Evolutionary conservation across 2,113 vertebrate genomes (phyloP).

Genomic region (Manacus vitellinus): DNA sequence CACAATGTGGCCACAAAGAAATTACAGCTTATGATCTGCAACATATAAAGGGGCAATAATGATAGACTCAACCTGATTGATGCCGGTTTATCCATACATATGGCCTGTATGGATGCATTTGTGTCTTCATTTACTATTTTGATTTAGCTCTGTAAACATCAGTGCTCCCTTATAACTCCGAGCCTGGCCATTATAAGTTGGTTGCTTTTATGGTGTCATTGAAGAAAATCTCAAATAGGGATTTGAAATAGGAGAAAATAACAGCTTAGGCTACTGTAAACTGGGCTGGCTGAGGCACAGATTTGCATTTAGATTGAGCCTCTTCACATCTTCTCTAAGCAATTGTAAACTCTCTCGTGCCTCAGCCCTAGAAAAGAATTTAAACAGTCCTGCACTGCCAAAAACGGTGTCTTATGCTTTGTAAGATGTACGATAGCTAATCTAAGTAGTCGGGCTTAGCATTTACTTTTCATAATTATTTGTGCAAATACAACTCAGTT

Average conservation of each 20-base stretch:
- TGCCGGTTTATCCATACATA: background rate
- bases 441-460: constrained; percentile 15
- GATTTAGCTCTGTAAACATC: background rate
- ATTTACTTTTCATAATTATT: constrained; percentile 7
- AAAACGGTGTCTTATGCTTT: background rate
- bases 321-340: constrained; percentile 24
- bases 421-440: background rate
- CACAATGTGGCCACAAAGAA: background rate
- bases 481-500: constrained; percentile 20
- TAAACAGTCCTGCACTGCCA: background rate
- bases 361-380: constrained; percentile 18
- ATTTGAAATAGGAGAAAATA: constrained; percentile 32
- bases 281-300: background rate
- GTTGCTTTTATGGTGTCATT: background rate
- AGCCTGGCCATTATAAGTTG: background rate
- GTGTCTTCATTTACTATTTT: background rate
- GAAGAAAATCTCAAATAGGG: background rate
- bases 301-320: constrained; percentile 52
- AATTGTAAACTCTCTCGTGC: background rate
- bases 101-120: background rate
- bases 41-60: background rate
- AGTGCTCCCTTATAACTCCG: background rate
- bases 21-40: constrained; percentile 12
- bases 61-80: background rate
- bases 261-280: constrained; percentile 25